Conservation (phyloP, 2,113 vertebrate species). For the Balaenoptera acutorostrata region DNA sequence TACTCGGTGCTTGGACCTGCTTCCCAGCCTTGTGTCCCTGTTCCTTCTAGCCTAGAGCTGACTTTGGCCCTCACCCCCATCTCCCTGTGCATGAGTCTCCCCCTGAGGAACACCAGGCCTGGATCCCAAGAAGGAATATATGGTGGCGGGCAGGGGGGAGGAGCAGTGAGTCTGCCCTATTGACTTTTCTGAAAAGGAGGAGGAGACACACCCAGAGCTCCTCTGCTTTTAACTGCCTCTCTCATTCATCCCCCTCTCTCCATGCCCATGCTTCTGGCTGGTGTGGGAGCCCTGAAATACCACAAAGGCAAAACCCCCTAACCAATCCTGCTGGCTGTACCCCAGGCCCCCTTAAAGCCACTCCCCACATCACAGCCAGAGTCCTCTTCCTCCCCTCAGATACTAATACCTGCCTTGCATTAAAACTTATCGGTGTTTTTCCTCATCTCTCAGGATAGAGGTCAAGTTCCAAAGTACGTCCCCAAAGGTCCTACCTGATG, state of each 20-base stretch:
- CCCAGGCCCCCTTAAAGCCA: not conserved
- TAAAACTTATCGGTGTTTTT: not conserved
- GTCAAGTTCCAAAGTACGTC: not conserved
- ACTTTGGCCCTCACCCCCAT: too few relatives aligned
- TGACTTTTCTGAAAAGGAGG: not conserved
- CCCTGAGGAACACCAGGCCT: not conserved
- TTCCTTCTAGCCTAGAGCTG: not conserved
- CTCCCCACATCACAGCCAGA: not conserved
- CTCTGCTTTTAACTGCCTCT: not conserved
- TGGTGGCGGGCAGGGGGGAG: not conserved
- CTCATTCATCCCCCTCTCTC: not conserved
- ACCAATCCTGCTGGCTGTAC: not conserved
- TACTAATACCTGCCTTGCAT: not conserved
- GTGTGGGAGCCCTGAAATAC: not conserved
- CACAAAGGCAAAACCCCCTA: not conserved
- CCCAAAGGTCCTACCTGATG: not conserved
- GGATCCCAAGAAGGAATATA: not conserved
- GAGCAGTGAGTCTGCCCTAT: not conserved
- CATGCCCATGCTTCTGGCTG: not conserved
- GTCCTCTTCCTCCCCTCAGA: not conserved
- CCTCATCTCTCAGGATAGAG: not conserved
- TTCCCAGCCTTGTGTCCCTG: not conserved
- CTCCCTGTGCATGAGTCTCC: not conserved
- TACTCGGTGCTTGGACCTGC: not conserved
- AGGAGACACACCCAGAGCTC: not conserved